Evolutionary conservation across 2,113 vertebrate genomes (phyloP).

Genomic region (Hippocampus guttulatus): DNA sequence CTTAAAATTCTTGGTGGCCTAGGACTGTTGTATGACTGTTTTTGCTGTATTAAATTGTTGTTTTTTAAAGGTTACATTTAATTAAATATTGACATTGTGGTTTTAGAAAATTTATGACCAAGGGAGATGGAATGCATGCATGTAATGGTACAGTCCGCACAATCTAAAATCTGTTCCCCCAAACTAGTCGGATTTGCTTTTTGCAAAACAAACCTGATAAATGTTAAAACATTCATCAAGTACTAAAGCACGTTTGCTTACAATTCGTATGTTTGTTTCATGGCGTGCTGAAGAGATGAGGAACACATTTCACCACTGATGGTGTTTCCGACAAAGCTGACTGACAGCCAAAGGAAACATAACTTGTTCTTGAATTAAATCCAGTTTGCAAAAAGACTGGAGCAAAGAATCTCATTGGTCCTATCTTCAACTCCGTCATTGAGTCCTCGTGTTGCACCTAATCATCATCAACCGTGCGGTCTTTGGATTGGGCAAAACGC

Average conservation of each 20-base stretch:
- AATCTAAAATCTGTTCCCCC: not conserved
- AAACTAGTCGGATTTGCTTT: not conserved
- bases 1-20: not conserved
- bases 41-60: not conserved
- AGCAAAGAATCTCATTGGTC: not conserved
- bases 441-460: not conserved
- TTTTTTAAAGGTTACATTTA: not conserved
- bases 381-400: not conserved
- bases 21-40: not conserved
- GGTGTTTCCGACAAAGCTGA: not conserved
- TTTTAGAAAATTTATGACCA: too few relatives aligned
- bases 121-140: not conserved
- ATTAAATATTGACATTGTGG: not conserved
- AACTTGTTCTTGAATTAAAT: constrained; percentile 1
- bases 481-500: constrained; percentile 1
- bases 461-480: constrained; percentile 4
- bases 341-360: not conserved
- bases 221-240: not conserved
- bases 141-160: not conserved
- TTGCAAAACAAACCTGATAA: not conserved
- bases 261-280: not conserved
- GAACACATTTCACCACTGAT: not conserved
- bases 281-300: not conserved
- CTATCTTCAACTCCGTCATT: constrained; percentile 1
- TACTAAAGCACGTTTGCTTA: not conserved